Conservation (phyloP, 2,797 vertebrate genomes). For the Morelia viridis region DNA sequence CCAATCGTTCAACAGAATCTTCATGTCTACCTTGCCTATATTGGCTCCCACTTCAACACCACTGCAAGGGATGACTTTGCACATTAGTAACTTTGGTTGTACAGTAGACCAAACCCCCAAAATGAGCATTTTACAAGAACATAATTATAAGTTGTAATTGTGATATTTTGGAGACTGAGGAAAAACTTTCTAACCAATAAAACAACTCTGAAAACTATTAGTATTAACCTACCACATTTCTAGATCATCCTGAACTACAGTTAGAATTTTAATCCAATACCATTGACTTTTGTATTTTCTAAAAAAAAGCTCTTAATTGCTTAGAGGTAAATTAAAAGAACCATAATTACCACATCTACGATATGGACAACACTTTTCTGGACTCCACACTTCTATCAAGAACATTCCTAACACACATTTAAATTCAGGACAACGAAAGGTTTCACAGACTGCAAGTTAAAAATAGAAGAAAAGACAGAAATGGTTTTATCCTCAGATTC, state of each 20-base stretch:
- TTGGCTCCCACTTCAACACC: background rate
- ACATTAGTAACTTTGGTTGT: background rate
- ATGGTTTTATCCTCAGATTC: background rate
- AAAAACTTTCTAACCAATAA: background rate
- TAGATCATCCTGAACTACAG: background rate
- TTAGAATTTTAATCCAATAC: background rate
- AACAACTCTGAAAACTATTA: background rate
- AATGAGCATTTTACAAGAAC: background rate
- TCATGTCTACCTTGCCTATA: background rate
- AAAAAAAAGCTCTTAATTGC: background rate
- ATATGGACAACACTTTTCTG: conserved; percentile 85
- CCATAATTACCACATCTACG: conserved; percentile 84
- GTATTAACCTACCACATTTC: background rate
- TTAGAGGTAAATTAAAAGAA: conserved; percentile 1
- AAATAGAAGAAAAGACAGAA: background rate
- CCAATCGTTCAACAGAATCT: background rate
- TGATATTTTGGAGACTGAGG: background rate
- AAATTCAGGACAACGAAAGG: conserved; percentile 82
- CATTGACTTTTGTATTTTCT: background rate
- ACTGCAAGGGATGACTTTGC: background rate
- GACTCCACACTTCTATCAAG: conserved; percentile 77
- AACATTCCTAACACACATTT: conserved; percentile 85
- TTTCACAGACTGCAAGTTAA: conserved; percentile 83
- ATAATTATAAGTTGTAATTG: background rate
- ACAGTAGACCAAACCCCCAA: background rate